Evolutionary conservation across 1,140 invertebrate genomes (phyloP).

Genomic region (Meloidogyne chitwoodi): DNA sequence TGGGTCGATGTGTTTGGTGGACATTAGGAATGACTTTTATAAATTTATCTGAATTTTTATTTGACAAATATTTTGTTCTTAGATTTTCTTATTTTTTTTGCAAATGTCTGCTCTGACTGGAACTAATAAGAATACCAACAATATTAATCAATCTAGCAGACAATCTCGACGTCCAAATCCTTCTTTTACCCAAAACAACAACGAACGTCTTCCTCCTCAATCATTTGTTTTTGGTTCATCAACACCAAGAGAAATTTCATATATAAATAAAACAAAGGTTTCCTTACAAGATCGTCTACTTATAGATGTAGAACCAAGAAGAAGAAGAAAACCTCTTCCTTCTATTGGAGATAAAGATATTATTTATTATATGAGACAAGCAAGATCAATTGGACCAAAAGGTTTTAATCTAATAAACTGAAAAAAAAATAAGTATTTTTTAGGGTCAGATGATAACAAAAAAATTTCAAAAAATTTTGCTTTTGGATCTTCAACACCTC

Average conservation of each 20-base stretch:
- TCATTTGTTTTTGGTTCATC: conserved; percentile 42
- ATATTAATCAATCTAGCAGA: neutral
- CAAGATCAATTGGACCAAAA: conserved; percentile 14
- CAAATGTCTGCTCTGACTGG: neutral
- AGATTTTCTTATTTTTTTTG: neutral
- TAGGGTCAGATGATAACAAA: neutral
- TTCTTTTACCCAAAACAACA: too few species aligned
- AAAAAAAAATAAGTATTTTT: neutral
- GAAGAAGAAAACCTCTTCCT: neutral
- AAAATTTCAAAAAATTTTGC: conserved; percentile 21
- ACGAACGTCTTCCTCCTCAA: neutral
- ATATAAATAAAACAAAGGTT: conserved; percentile 14
- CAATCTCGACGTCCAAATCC: neutral
- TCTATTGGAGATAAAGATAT: conserved; percentile 9
- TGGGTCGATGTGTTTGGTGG: too few species aligned
- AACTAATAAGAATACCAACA: neutral
- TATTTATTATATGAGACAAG: conserved; percentile 31
- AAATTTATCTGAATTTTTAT: neutral
- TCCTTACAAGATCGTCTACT: neutral
- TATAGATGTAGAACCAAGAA: neutral
- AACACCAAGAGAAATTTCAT: conserved; percentile 43
- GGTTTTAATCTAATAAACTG: neutral
- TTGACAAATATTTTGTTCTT: neutral
- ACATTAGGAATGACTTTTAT: too few species aligned
- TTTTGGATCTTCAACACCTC: conserved; percentile 53